These are phyloP conservation scores for Alces alces DNA, from an alignment of 2,113 vertebrate genomes.

Conservation along the genomic window DNA sequence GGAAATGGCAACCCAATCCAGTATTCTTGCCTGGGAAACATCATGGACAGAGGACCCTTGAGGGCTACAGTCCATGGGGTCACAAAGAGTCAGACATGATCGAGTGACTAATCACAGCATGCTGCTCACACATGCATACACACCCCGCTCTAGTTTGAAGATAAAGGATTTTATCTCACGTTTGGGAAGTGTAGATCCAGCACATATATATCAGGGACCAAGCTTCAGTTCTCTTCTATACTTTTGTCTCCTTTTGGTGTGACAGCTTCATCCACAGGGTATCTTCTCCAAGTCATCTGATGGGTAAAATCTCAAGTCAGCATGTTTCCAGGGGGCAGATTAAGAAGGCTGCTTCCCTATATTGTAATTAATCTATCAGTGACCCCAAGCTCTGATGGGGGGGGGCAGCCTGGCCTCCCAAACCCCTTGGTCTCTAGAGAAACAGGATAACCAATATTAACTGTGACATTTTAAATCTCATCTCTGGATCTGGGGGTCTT, in stretches of 20 bases:
- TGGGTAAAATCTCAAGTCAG: neutral
- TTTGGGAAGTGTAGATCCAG: too few relatives aligned
- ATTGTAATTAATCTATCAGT: rapidly evolving
- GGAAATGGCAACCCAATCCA: neutral
- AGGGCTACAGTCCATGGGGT: neutral
- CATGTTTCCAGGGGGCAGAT: rapidly evolving
- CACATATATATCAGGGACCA: rapidly evolving
- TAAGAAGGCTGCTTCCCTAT: neutral
- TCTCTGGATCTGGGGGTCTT: neutral
- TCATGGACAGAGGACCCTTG: neutral
- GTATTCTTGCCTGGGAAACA: neutral
- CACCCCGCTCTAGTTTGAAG: neutral
- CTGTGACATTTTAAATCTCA: neutral
- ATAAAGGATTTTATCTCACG: neutral
- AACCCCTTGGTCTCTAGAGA: neutral
- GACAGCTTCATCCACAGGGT: neutral
- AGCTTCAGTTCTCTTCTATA: neutral
- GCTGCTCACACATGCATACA: rapidly evolving
- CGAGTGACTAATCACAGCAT: neutral
- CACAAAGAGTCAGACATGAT: neutral
- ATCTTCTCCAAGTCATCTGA: too few relatives aligned
- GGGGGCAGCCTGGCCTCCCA: rapidly evolving
- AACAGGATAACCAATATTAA: rapidly evolving
- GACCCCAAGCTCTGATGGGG: rapidly evolving
- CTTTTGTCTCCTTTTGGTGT: neutral